Base-by-base conservation (phyloP, 2,888 invertebrate species). In the Monopis laevigella region DNA sequence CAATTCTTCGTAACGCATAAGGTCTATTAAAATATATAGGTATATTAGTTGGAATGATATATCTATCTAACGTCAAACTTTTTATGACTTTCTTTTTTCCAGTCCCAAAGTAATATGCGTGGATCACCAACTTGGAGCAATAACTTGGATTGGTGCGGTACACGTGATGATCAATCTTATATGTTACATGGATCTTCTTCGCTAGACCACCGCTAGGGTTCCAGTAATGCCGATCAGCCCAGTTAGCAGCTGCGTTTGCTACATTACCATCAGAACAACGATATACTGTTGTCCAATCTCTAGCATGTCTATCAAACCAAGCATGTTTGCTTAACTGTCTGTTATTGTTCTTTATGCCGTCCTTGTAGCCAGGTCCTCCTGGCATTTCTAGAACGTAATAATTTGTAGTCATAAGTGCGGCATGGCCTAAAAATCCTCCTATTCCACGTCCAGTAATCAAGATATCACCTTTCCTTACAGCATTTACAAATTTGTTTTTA, bases 311-410 rank as follows among this genome's bases (percentile, higher is more conserved):
- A 8, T 70, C 59, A 24, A 62, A 70, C 65, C 64, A 68, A 29
- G 48, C 47, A 43, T 56, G 51, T 40, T 69, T 67, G 1, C 47
- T 47, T 2, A 67, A 45, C 36, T 63, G 64, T 11, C 61, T 54
- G 43, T 70, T 69, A 38, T 67, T 70, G 40, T 56, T 53, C 2
- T 46, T 24, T 16, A 19, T 19, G 13, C 39, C 39, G 5, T 17
- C 32, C n/a, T n/a, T n/a, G n/a, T n/a, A n/a, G n/a, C n/a, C n/a
- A n/a, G n/a, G n/a, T 0, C 65, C 65, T 2, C 66, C 64, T 3
- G 56, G 56, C 65, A 69, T 66, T 47, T 70, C 65, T 5, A 67
- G 47, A 3, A 69, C 65, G 53, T 57, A 63, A 40, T 59, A 52
- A 40, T 68, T 54, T 0, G 62, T 51, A 1, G 62, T 60, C 67